Conservation (phyloP, 2,797 vertebrate species). For the Vespertilio murinus region DNA sequence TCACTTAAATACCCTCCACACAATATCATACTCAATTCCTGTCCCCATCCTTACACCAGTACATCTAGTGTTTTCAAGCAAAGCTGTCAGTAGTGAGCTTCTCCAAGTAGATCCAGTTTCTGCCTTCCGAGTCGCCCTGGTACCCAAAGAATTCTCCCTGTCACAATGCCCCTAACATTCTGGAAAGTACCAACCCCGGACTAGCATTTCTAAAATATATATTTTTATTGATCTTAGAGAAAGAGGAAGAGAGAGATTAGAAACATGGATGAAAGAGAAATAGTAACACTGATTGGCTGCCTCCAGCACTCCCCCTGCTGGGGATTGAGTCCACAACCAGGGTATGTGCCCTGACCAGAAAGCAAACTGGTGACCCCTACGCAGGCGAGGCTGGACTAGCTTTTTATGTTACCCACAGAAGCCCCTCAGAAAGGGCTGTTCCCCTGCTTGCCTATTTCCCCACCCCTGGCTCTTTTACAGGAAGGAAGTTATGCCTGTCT, state of each 20-base stretch:
- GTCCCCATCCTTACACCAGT: background rate
- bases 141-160: conserved; percentile 31
- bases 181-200: background rate
- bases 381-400: background rate
- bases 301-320: too few species aligned
- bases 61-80: background rate
- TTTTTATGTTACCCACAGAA: background rate
- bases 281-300: too few species aligned
- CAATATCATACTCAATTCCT: background rate
- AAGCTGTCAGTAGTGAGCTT: background rate
- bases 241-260: too few species aligned
- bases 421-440: background rate
- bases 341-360: too few species aligned
- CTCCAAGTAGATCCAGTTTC: background rate
- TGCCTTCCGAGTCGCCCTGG: background rate
- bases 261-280: too few species aligned
- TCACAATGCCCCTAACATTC: background rate
- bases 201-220: background rate
- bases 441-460: background rate
- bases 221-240: too few species aligned
- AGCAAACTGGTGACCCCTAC: too few species aligned
- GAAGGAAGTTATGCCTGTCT: background rate
- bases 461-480: background rate
- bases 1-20: background rate
- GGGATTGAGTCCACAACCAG: too few species aligned